Conservation (phyloP, 2,797 vertebrate genomes). For the Chelonia mydas region DNA sequence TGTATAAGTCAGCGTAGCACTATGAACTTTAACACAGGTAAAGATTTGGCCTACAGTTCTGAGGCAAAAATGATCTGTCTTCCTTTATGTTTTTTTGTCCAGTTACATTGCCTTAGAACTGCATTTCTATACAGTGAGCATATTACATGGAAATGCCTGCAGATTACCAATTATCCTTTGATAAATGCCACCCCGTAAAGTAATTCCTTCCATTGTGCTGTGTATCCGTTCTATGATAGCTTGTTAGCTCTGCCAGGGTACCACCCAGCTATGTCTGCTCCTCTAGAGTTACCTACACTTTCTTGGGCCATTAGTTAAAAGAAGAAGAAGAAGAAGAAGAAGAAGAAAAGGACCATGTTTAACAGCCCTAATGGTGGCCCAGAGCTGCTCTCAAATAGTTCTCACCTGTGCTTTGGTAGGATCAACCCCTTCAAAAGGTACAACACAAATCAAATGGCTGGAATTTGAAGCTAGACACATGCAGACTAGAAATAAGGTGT, state of each 20-base stretch:
- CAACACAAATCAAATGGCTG: no score
- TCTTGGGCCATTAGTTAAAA: not conserved
- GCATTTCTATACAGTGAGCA: not conserved
- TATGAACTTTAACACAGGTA: not conserved
- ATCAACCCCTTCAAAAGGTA: not conserved
- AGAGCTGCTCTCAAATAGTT: not conserved
- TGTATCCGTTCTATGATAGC: not conserved
- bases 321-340: no score
- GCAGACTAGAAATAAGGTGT: no score
- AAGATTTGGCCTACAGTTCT: not conserved
- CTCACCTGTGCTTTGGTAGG: not conserved
- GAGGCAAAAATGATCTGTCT: slow-evolving; percentile 17
- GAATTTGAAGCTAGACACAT: no score
- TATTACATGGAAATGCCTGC: not conserved
- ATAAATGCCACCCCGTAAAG: not conserved
- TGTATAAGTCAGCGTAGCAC: not conserved
- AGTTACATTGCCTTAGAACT: not conserved
- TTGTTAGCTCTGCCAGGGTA: not conserved
- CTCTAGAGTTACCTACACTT: not conserved
- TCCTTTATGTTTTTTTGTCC: not conserved
- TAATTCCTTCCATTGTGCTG: slow-evolving; percentile 8
- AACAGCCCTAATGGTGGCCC: not conserved
- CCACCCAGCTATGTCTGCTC: not conserved
- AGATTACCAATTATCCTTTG: not conserved
- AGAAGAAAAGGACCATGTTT: no score